phyloP scores from a whole-genome alignment of 2,888 invertebrate species.

The Drosophila heteroneura region DNA sequence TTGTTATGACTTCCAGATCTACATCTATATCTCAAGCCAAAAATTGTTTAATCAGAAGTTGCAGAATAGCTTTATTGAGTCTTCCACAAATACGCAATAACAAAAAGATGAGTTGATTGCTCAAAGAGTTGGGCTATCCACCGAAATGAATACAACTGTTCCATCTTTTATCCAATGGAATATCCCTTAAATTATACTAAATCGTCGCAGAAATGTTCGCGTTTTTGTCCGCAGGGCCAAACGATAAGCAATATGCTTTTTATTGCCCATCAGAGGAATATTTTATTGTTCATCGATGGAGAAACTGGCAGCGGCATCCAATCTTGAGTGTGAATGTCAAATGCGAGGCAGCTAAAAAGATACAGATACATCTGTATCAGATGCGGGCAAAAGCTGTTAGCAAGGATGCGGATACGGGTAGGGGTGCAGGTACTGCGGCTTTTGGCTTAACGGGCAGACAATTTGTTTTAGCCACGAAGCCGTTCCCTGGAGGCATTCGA shows the following conservation, averaged over 20 bases:
- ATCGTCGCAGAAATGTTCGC: conserved; percentile 37
- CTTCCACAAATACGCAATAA: not conserved
- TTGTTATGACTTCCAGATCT: not conserved
- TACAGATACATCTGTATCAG: conserved; percentile 23
- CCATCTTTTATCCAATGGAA: not conserved
- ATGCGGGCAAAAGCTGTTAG: conserved; percentile 13
- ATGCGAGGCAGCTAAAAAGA: conserved; percentile 40
- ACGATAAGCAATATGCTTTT: conserved; percentile 64
- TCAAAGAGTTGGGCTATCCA: conserved; percentile 4
- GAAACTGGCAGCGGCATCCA: conserved; percentile 41
- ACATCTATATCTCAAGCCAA: rapidly evolving
- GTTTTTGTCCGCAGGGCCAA: conserved; percentile 37
- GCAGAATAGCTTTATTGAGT: not conserved
- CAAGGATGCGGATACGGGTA: not conserved
- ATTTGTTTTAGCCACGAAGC: conserved; percentile 58
- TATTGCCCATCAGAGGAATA: conserved; percentile 81
- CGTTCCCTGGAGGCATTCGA: conserved; percentile 78
- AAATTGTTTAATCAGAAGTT: not conserved
- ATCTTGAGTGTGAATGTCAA: conserved; percentile 62
- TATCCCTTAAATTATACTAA: conserved; percentile 25
- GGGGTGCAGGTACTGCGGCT: conserved; percentile 22
- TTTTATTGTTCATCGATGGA: conserved; percentile 72
- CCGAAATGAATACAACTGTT: not conserved
- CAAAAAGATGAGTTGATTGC: conserved; percentile 15
- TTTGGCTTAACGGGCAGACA: conserved; percentile 58